These are phyloP conservation scores for Tachysurus fulvidraco DNA, from an alignment of 2,113 vertebrate genomes.

Conservation along the genomic window DNA sequence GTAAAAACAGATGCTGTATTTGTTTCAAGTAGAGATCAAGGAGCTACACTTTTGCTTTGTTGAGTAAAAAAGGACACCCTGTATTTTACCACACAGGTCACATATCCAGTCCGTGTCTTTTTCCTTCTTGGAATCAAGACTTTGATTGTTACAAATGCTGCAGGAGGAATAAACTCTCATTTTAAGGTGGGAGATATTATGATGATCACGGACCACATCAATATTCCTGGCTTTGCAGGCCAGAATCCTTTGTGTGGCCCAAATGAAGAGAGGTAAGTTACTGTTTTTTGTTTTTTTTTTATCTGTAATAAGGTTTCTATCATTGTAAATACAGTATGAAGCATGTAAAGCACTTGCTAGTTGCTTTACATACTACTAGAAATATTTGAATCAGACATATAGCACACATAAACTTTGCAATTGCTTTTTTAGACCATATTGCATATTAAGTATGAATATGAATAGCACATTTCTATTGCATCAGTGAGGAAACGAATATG, in stretches of 20 bases:
- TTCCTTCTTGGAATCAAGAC: constrained; percentile 70
- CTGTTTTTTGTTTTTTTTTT: neutral
- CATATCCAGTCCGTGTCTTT: constrained; percentile 76
- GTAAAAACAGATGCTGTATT: neutral
- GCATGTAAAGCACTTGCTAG: neutral
- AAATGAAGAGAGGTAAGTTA: constrained; percentile 73
- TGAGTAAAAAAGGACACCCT: neutral
- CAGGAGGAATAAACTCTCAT: constrained; percentile 68
- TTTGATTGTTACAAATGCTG: constrained; percentile 78
- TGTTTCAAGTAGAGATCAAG: neutral
- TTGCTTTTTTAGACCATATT: neutral
- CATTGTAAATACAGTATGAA: neutral
- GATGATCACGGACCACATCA: constrained; percentile 80
- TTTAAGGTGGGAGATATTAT: constrained; percentile 76
- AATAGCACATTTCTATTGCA: neutral
- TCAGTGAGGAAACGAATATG: neutral
- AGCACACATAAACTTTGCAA: neutral
- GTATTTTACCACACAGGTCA: constrained; percentile 65
- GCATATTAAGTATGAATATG: neutral
- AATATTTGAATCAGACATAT: neutral
- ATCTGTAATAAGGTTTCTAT: neutral
- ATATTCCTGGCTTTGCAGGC: constrained; percentile 75
- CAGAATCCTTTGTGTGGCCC: constrained; percentile 73
- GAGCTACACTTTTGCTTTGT: neutral
- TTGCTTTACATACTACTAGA: no score